A percentile compares a stretch with the other conserved stretches of the same genome.
Conservation (phyloP, 2,797 vertebrate species). For the Microctenopoma stevenorrisi region DNA sequence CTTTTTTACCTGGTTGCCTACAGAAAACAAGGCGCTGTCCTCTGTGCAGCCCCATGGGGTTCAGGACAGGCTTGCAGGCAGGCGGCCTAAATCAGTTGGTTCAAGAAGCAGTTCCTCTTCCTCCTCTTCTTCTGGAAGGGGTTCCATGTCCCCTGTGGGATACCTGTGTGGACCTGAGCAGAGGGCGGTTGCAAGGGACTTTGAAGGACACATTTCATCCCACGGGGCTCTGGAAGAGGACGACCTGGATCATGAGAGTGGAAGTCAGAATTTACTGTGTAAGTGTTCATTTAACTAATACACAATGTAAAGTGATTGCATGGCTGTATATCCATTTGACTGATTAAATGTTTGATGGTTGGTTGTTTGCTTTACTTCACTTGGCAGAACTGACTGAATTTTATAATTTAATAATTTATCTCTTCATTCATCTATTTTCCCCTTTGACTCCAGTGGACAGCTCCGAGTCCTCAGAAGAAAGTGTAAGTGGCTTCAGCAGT, state of each 20-base stretch:
- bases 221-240: slow-evolving; percentile 78
- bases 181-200: slow-evolving; percentile 42
- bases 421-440: neutral
- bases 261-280: slow-evolving; percentile 80
- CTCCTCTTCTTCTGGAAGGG: slow-evolving; percentile 84
- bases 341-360: neutral
- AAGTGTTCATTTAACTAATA: slow-evolving; percentile 25
- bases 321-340: neutral
- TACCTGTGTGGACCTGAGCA: slow-evolving; percentile 67
- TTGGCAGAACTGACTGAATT: neutral
- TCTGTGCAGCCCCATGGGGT: slow-evolving; percentile 29
- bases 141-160: slow-evolving; percentile 74
- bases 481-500: slow-evolving; percentile 85
- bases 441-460: slow-evolving; percentile 78
- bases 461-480: slow-evolving; percentile 85
- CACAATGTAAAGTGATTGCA: neutral
- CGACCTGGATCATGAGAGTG: slow-evolving; percentile 78
- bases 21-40: slow-evolving; percentile 71
- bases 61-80: slow-evolving; percentile 47
- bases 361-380: neutral
- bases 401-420: neutral
- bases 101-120: slow-evolving; percentile 82
- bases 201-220: slow-evolving; percentile 56
- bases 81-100: slow-evolving; percentile 79
- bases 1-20: neutral